Conservation (phyloP, 2,113 vertebrate species). For the Sterrhoptilus dennistouni region DNA sequence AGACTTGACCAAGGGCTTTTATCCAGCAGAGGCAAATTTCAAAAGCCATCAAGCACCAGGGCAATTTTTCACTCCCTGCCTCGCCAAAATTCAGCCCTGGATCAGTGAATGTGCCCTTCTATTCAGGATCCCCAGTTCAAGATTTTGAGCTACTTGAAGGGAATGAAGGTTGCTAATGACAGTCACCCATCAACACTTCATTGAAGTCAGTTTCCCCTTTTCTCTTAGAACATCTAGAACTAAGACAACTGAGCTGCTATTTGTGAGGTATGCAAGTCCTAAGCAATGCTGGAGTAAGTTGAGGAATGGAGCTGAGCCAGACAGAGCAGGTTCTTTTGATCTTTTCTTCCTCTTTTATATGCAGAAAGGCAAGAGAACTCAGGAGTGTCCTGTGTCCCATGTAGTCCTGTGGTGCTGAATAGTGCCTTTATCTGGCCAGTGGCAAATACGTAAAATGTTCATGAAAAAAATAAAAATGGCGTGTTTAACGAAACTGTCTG, state of each 20-base stretch:
- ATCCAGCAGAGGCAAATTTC: background rate
- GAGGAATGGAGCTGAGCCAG: background rate
- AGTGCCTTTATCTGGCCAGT: background rate
- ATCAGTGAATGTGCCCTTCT: background rate
- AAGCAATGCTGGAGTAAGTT: background rate
- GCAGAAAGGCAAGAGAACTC: background rate
- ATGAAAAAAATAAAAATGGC: background rate
- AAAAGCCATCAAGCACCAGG: background rate
- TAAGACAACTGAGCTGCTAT: background rate
- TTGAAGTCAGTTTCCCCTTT: background rate
- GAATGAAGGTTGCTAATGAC: background rate
- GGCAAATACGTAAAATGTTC: background rate
- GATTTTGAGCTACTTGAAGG: background rate
- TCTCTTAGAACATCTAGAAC: background rate
- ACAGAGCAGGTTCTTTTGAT: background rate
- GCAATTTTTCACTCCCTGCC: background rate
- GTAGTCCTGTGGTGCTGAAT: background rate
- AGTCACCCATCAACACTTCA: background rate
- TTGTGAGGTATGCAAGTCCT: background rate
- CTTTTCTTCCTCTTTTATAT: background rate
- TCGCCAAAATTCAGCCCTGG: background rate
- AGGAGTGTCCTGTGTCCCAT: background rate
- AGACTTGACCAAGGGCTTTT: background rate
- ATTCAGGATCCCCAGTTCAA: background rate
- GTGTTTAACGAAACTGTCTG: background rate